Base-by-base conservation (phyloP, 2,888 invertebrate genomes). In the Rhaphigaster nebulosa region DNA sequence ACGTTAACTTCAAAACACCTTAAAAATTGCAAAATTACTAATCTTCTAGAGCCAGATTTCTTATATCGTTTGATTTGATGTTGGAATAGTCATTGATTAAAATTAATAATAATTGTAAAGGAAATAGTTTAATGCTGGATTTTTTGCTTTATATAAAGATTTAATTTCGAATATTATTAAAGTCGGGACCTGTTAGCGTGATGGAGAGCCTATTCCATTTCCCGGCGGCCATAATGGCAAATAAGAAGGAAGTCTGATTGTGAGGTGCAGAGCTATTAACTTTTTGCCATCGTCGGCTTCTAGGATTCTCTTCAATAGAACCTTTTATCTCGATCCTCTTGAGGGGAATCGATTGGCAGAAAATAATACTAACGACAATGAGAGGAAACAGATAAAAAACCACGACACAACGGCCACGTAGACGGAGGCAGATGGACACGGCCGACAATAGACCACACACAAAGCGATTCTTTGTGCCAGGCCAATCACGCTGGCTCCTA, bases 341-440 rank as follows among this genome's bases (percentile, higher is more conserved):
- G 84, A 45, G 45, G 6, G 84, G 84, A 84, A 84, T 84, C 84
- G 45, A 84, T 84, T 84, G 84, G 84, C 84, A n/a, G 45, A 84
- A 84, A 84, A 84, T 84, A 84, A 84, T 84, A 84, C 84, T 45
- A 45, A 84, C 45, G 45, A 84, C 84, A 84, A 84, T 84, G n/a
- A 45, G 26, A 84, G n/a, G 84, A 84, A 50, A 50, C 41, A 50
- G 84, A 84, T 45, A 84, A 84, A 84, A 84, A 84, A 84, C 26
- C n/a, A 45, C 45, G 45, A 45, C 84, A 84, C 84, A 84, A 84
- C 13, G n/a, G 84, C 10, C 84, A 84, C 84, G 84, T 84, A 84
- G 84, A 84, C 84, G n/a, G 84, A 84, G 84, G 84, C 84, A 84
- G 84, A 84, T 84, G 84, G 84, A 84, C 84, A 45, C n/a, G n/a